Evolutionary conservation across 2,113 vertebrate species (phyloP).

Genomic region (Pardalotus punctatus): DNA sequence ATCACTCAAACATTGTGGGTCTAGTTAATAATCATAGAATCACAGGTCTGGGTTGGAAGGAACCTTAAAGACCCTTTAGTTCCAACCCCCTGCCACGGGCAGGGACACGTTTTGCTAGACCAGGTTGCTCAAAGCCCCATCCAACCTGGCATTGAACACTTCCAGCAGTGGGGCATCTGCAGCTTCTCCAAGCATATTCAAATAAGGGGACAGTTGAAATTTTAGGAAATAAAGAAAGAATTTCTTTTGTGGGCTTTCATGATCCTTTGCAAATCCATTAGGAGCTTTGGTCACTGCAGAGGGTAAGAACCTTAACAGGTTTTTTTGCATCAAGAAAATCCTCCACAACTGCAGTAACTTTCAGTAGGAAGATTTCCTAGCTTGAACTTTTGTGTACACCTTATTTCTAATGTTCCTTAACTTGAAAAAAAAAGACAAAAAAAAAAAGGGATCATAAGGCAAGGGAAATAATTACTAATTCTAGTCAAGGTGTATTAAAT

Average conservation of each 20-base stretch:
- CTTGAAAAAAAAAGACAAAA: neutral
- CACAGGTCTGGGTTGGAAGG: neutral
- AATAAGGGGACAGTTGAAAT: neutral
- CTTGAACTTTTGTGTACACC: neutral
- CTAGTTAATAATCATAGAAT: neutral
- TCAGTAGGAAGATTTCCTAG: neutral
- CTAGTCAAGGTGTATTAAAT: slow-evolving; percentile 1
- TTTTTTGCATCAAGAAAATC: neutral
- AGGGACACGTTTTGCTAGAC: neutral
- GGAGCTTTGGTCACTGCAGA: neutral
- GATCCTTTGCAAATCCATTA: neutral
- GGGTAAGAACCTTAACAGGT: neutral
- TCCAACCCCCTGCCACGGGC: neutral
- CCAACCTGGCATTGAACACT: neutral
- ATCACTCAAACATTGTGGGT: neutral
- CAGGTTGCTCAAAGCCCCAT: neutral
- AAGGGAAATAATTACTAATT: neutral
- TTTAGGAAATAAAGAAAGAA: neutral
- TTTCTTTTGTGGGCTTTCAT: neutral
- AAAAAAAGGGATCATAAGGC: neutral
- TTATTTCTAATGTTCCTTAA: slow-evolving; percentile 1
- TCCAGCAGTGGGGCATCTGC: neutral
- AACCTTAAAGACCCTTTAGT: neutral
- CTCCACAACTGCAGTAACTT: neutral
- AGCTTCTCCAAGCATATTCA: neutral